Percentiles rank a stretch among this genome's conserved stretches.
phyloP scores from a whole-genome alignment of 2,888 invertebrate species.

The Pseudoips prasinana region DNA sequence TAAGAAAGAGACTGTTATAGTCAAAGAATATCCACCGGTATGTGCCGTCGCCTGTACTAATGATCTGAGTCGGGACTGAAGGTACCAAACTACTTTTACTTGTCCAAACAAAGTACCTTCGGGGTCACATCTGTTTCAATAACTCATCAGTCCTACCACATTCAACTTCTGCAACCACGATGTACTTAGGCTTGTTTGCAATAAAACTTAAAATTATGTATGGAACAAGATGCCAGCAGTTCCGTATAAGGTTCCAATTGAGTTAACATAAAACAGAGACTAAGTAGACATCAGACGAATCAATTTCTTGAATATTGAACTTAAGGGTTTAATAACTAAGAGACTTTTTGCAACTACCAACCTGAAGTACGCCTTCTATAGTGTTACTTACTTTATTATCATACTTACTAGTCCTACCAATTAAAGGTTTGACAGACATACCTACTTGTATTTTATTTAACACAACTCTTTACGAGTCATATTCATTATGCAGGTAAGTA shows the following conservation, averaged over 20 bases:
- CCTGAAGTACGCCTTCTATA: background rate
- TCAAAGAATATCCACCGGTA: too few species aligned
- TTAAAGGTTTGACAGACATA: constrained; percentile 2
- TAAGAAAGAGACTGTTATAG: too few species aligned
- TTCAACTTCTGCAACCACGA: too few species aligned
- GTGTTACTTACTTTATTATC: background rate
- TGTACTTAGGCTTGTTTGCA: background rate
- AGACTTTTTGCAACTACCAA: background rate
- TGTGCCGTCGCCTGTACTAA: too few species aligned
- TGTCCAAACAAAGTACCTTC: too few species aligned
- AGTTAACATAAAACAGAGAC: background rate
- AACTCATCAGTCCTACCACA: too few species aligned
- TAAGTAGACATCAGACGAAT: background rate
- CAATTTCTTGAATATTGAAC: constrained; percentile 1
- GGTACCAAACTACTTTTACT: too few species aligned
- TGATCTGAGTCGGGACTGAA: too few species aligned
- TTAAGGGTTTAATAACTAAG: background rate
- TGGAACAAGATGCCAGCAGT: constrained; percentile 5
- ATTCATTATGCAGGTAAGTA: constrained; percentile 1
- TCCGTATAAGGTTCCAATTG: background rate
- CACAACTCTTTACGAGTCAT: background rate
- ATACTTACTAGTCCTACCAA: constrained; percentile 1
- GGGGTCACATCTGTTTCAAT: too few species aligned
- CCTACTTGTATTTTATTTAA: background rate
- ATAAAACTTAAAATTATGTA: constrained; percentile 2